Evolutionary conservation across 2,888 invertebrate species (phyloP).

Genomic region (Cylloceria caligata): DNA sequence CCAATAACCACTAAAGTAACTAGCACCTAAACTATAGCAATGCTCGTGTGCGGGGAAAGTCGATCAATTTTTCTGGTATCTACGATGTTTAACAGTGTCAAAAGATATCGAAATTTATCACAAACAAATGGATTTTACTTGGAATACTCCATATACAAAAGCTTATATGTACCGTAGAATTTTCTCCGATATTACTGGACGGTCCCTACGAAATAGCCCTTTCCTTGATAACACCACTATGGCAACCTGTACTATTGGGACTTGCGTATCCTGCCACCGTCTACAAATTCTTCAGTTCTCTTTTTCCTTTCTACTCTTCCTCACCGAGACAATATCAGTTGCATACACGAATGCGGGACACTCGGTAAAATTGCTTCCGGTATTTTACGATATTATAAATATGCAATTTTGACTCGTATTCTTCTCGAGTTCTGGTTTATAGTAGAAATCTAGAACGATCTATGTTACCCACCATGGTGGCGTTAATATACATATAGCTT

Average conservation of each 20-base stretch:
- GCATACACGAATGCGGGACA: conserved; percentile 38
- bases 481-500: conserved; percentile 34
- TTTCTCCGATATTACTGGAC: conserved; percentile 60
- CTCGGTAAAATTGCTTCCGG: conserved; percentile 33
- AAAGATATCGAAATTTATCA: neutral
- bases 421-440: conserved; percentile 14
- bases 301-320: conserved; percentile 65
- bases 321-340: conserved; percentile 58
- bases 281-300: conserved; percentile 70
- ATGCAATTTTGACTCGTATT: conserved; percentile 45
- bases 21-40: too few species aligned
- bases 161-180: conserved; percentile 59
- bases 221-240: conserved; percentile 61
- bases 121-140: neutral
- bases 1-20: too few species aligned
- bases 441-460: conserved; percentile 7
- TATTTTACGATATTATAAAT: conserved; percentile 53
- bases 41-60: too few species aligned
- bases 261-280: conserved; percentile 73
- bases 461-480: conserved; percentile 8
- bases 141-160: neutral
- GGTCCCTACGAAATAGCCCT: conserved; percentile 46
- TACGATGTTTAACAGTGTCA: neutral
- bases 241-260: conserved; percentile 55
- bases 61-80: neutral